Evolutionary conservation across 2,113 vertebrate species (phyloP), one percentile per base, ranked within the genome.

Genomic region (Pelodiscus sinensis): DNA sequence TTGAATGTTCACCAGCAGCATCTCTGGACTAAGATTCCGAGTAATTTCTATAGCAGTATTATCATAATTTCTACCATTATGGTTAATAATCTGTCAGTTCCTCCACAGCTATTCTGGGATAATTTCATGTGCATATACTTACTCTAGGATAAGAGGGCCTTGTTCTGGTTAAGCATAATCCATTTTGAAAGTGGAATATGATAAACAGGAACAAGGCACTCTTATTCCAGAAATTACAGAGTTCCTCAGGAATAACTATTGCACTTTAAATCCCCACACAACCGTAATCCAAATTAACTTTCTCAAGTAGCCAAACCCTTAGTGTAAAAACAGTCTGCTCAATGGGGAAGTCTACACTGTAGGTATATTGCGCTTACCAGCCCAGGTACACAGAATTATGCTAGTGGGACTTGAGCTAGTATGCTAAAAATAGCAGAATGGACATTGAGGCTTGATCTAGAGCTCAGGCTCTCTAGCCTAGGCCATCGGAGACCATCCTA

Each of bases 351-450:
- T 71, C 65, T 71, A 19, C n/a, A 35, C 9, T 21, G 18, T 21
- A 71, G 31, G 65, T 71, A 19, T n/a, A n/a, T 16, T 35, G 18
- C 19, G 29, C 18, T 15, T 71, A 16, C n/a, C 16, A 35, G 15
- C 31, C 18, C 4, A 1, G 4, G n/a, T 2, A n/a, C 6, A 19
- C 31, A 71, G n/a, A 35, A 9, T 9, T 4, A 21, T 4, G n/a
- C n/a, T 68, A n/a, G 29, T 68, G 62, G 15, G 8, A 15, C 15
- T 71, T 71, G n/a, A 71, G n/a, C n/a, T 71, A 71, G 65, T 9
- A 10, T 35, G 65, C n/a, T 71, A 71, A 35, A 62, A 71, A 35
- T 71, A 35, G n/a, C 8, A 71, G 15, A n/a, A n/a, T 21, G n/a
- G 65, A 71, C 65, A 35, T 18, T 35, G n/a, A 10, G 65, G 65